Base-by-base conservation (phyloP, 2,113 vertebrate species). In the Genyomyrus donnyi region DNA sequence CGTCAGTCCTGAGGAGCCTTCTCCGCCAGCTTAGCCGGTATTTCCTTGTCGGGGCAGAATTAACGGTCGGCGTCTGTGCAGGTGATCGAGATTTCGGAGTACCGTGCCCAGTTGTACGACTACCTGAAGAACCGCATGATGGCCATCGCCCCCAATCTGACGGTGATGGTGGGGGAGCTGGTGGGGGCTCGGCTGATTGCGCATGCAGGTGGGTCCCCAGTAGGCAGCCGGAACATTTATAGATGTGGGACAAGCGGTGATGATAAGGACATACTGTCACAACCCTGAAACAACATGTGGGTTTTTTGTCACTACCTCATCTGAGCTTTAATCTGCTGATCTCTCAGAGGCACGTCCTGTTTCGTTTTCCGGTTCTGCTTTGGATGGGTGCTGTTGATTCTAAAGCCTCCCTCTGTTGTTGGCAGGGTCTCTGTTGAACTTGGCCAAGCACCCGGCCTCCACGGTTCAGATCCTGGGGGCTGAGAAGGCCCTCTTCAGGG, bases 61-160 rank as follows among this genome's bases (percentile, higher is more conserved):
- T 24, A 24, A 45, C 2, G 8, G 17, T 45, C 11, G 35, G 3
- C 17, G 13, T 62, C 39, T n/a, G 49, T 87, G 85, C 90, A 99
- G 98, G 98, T 99, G 88, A 97, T 99, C 66, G 98, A 99, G 92
- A 99, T 99, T 88, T 95, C 98, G 0, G 98, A 99, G 24, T 99
- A 99, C 91, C 97, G 98, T 87, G 92, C 97, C 0, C 98, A 99
- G 93, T 95, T 99, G 2, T 99, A 99, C 0, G 98, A 99, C 91
- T 99, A 99, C 93, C 95, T 99, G 87, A 99, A 99, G 94, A 99
- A 99, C 94, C 95, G 98, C 50, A 99, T 99, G 98, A 99, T 97
- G 97, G 98, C 98, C 2, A 99, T 99, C 56, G 98, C 98, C 15
- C 98, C 98, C 45, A 99, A 99, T 91, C 96, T 99, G 85, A 99